These are phyloP conservation scores for Thalassaphorura encarpata DNA, from an alignment of 1,140 invertebrate genomes.

Conservation along the genomic window DNA sequence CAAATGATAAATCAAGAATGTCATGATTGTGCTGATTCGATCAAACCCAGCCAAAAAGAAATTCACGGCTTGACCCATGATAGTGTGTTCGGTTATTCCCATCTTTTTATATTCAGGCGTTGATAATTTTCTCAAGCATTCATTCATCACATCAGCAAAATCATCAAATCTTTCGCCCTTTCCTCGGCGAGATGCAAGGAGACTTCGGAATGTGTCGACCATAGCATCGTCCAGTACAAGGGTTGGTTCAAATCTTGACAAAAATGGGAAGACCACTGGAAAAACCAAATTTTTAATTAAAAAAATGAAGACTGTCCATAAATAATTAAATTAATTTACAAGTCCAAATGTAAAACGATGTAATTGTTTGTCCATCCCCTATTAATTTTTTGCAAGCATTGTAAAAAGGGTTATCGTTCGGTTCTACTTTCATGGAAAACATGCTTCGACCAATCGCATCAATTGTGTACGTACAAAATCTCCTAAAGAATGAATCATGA, in stretches of 20 bases:
- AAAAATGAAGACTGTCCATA: background rate
- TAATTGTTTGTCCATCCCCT: conserved; percentile 3
- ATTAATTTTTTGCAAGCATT: conserved; percentile 3
- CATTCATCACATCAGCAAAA: conserved; percentile 5
- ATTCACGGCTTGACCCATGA: conserved; percentile 21
- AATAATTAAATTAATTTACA: background rate
- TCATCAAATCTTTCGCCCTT: conserved; percentile 2
- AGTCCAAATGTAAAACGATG: conserved; percentile 1
- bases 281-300: background rate
- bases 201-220: background rate
- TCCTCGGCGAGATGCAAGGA: background rate
- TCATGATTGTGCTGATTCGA: conserved; percentile 23
- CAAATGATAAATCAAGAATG: conserved; percentile 22
- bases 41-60: conserved; percentile 32
- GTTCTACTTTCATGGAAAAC: conserved; percentile 1
- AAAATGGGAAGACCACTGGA: conserved; percentile 1
- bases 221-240: background rate
- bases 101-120: background rate
- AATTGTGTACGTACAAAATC: conserved; percentile 3
- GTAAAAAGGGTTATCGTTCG: background rate
- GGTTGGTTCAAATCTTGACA: conserved; percentile 5
- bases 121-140: conserved; percentile 6
- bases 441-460: conserved; percentile 1
- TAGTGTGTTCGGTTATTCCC: conserved; percentile 14
- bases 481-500: background rate